A percentile compares a stretch with the other conserved stretches of the same genome.
Conservation (phyloP, 2,888 invertebrate species). For the Clanis bilineata region DNA sequence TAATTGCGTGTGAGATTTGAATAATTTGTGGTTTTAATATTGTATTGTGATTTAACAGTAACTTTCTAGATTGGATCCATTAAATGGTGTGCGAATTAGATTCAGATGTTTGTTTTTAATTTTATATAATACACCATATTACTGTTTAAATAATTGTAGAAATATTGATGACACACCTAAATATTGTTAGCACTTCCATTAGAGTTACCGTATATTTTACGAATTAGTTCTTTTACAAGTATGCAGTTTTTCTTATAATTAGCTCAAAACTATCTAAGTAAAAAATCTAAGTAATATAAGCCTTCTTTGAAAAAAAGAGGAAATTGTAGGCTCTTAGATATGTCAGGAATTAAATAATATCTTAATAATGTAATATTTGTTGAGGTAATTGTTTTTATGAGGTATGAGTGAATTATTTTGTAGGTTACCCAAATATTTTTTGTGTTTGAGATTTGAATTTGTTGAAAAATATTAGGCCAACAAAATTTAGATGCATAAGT, state of each 20-base stretch:
- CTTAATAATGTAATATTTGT: not conserved
- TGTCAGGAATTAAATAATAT: not conserved
- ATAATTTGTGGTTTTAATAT: constrained; percentile 20
- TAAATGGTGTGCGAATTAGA: constrained; percentile 8
- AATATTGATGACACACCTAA: not conserved
- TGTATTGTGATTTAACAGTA: constrained; percentile 9
- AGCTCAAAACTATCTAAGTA: constrained; percentile 10
- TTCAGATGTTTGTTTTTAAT: not conserved
- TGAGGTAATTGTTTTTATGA: constrained; percentile 17
- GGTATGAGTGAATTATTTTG: constrained; percentile 44
- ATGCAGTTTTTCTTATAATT: constrained; percentile 1
- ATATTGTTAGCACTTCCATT: constrained; percentile 14
- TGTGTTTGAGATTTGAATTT: constrained; percentile 19
- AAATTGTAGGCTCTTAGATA: not conserved
- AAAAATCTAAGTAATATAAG: constrained; percentile 4
- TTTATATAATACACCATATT: not conserved
- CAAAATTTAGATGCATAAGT: constrained; percentile 52
- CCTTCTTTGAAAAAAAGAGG: constrained; percentile 1
- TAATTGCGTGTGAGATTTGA: constrained; percentile 25
- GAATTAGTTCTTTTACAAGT: not conserved
- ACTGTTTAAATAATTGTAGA: not conserved
- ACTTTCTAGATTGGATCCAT: constrained; percentile 3
- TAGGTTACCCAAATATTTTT: constrained; percentile 26
- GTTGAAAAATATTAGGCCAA: constrained; percentile 50
- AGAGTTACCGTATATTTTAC: not conserved